Base-by-base conservation (phyloP, 2,113 vertebrate species). In the Sinocyclocheilus grahami region DNA sequence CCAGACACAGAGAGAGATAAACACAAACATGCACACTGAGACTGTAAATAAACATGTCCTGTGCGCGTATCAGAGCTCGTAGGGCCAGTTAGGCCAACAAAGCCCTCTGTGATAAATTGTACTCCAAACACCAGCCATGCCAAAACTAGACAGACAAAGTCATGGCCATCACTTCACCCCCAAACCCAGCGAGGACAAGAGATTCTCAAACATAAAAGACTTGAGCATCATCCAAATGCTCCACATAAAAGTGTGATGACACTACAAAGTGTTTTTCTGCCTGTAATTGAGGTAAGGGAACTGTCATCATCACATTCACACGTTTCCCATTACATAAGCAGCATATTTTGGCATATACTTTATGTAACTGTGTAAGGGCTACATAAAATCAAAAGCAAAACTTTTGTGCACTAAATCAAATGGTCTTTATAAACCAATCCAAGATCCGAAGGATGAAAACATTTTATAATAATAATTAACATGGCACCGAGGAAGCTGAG, bases 21-120 rank as follows among this genome's bases (percentile, higher is more conserved):
- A 33, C 48, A 78, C 76, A 78, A 55, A 55, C 76, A 78, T 16
- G 16, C 51, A 78, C 27, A 33, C 8, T 22, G 48, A 78, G 76
- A 78, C 16, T 78, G 76, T 78, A 78, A 78, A 78, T 78, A 78
- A 78, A 78, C 76, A 78, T 55, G 76, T 55, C 51, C 76, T 48
- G 74, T 77, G 74, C 18, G 74, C n/a, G 14, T 33, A 30, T 55
- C 76, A 1, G 76, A 78, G 51, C 76, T 78, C 14, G 1, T 4
- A 55, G 16, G 48, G 48, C 14, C 76, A 20, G 76, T 78, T 30
- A 55, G 24, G 24, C 76, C 76, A 78, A 78, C 46, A 78, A 78
- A 33, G 24, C 74, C 74, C 72, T 78, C 76, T 78, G 24, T 78
- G 76, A 55, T 30, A 53, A 78, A 78, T 78, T 55, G n/a, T 22